Evolutionary conservation across 2,888 invertebrate genomes (phyloP).

Genomic region (Tribolium freemani): DNA sequence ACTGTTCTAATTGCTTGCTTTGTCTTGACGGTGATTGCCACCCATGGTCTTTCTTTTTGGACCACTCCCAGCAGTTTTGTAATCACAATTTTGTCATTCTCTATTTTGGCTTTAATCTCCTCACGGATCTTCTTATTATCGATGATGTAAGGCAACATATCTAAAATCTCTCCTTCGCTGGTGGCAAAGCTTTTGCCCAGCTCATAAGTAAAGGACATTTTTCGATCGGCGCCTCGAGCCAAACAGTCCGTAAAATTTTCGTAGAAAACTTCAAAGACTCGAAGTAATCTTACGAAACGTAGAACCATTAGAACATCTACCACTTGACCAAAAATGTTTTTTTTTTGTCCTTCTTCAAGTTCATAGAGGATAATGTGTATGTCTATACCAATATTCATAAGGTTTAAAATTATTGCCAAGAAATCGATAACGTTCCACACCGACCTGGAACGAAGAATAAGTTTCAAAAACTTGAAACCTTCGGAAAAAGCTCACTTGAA

Average conservation of each 20-base stretch:
- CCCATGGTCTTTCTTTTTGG: slow-evolving; percentile 66
- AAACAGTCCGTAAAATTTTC: slow-evolving; percentile 9
- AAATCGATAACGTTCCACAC: background rate
- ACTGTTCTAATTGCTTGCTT: slow-evolving; percentile 75
- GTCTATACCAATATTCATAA: too few species aligned
- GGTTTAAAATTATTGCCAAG: background rate
- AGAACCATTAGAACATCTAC: background rate
- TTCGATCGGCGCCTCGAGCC: slow-evolving; percentile 13
- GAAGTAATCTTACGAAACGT: background rate
- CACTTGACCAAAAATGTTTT: background rate
- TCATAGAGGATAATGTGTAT: background rate
- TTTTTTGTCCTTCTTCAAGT: background rate
- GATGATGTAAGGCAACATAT: slow-evolving; percentile 35
- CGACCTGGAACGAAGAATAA: background rate
- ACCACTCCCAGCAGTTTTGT: slow-evolving; percentile 4
- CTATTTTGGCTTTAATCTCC: slow-evolving; percentile 20
- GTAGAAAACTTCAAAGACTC: background rate
- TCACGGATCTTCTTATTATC: slow-evolving; percentile 32
- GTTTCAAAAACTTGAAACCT: background rate
- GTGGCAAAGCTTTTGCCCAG: slow-evolving; percentile 38
- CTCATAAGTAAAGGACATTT: slow-evolving; percentile 28
- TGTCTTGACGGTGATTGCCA: slow-evolving; percentile 77
- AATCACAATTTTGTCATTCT: slow-evolving; percentile 7
- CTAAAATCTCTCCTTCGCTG: slow-evolving; percentile 35
- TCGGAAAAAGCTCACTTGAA: background rate